Conservation (phyloP, 1,140 invertebrate species). For the Lutraria rhynchaena region DNA sequence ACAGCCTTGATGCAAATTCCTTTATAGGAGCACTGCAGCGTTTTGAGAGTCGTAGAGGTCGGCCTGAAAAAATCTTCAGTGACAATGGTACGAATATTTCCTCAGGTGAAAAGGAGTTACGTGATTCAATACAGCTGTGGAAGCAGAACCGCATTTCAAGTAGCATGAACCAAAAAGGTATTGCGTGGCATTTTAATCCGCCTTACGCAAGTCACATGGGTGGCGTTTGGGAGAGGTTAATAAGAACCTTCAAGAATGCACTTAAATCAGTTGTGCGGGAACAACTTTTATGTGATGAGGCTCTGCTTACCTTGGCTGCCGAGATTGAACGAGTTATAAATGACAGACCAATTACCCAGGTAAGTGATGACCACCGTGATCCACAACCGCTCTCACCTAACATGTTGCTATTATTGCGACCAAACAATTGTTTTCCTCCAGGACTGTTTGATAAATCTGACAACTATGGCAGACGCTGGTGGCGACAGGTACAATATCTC, state of each 20-base stretch:
- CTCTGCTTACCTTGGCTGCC: too few species aligned
- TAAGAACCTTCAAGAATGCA: too few species aligned
- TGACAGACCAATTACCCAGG: constrained; percentile 42
- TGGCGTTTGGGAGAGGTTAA: too few species aligned
- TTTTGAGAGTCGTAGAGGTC: not conserved
- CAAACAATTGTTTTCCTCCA: constrained; percentile 44
- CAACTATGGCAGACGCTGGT: constrained; percentile 45
- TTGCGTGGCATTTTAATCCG: too few species aligned
- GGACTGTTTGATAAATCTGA: constrained; percentile 55
- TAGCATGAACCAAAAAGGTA: too few species aligned
- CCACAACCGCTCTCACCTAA: constrained; percentile 42
- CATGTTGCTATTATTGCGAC: constrained; percentile 45
- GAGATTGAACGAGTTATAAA: constrained; percentile 50
- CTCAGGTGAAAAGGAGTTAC: too few species aligned
- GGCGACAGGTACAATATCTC: constrained; percentile 63
- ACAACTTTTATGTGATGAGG: too few species aligned
- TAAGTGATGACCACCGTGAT: constrained; percentile 20
- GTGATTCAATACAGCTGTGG: too few species aligned
- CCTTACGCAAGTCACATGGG: too few species aligned
- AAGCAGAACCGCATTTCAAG: too few species aligned
- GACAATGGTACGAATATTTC: too few species aligned
- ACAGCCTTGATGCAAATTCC: constrained; percentile 11
- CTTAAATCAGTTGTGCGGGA: too few species aligned
- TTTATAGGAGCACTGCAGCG: not conserved
- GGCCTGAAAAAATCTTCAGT: not conserved